phyloP scores from a whole-genome alignment of 2,888 invertebrate genomes.

The Lasius platythorax region DNA sequence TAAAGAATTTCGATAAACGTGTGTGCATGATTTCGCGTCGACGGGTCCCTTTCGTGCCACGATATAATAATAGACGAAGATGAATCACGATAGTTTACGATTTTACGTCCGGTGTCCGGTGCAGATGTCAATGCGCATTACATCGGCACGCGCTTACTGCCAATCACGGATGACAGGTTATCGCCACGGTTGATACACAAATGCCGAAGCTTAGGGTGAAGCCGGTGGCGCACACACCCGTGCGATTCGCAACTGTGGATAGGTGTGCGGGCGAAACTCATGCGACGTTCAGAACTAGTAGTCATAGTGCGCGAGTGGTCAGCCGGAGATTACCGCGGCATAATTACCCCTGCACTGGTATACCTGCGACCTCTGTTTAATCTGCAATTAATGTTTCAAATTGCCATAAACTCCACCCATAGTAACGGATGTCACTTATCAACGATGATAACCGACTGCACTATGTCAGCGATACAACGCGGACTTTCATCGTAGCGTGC shows the following conservation, averaged over 20 bases:
- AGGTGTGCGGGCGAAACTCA: slow-evolving; percentile 74
- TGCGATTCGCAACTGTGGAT: slow-evolving; percentile 74
- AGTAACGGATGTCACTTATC: slow-evolving; percentile 83
- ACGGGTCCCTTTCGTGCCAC: not conserved
- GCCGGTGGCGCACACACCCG: slow-evolving; percentile 31
- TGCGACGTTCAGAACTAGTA: slow-evolving; percentile 79
- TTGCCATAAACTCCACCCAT: slow-evolving; percentile 81
- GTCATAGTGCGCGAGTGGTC: slow-evolving; percentile 81
- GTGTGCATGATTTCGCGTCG: not conserved
- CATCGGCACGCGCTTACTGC: slow-evolving; percentile 73
- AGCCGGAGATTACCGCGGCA: slow-evolving; percentile 84
- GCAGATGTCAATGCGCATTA: slow-evolving; percentile 69
- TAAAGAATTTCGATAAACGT: slow-evolving; percentile 29
- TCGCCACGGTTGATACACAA: slow-evolving; percentile 61
- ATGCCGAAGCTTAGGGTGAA: slow-evolving; percentile 33
- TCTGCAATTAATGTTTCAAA: slow-evolving; percentile 85
- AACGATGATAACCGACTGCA: slow-evolving; percentile 79
- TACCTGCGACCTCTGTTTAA: slow-evolving; percentile 81
- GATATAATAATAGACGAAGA: slow-evolving; percentile 20
- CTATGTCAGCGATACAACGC: slow-evolving; percentile 52
- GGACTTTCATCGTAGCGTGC: slow-evolving; percentile 63
- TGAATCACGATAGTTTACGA: slow-evolving; percentile 59
- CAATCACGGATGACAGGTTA: slow-evolving; percentile 76
- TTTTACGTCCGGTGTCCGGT: slow-evolving; percentile 59
- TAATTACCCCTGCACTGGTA: slow-evolving; percentile 81